A percentile compares a stretch with the other conserved stretches of the same genome.
phyloP scores from a whole-genome alignment of 2,797 vertebrate species.

The Limnodromus scolopaceus region DNA sequence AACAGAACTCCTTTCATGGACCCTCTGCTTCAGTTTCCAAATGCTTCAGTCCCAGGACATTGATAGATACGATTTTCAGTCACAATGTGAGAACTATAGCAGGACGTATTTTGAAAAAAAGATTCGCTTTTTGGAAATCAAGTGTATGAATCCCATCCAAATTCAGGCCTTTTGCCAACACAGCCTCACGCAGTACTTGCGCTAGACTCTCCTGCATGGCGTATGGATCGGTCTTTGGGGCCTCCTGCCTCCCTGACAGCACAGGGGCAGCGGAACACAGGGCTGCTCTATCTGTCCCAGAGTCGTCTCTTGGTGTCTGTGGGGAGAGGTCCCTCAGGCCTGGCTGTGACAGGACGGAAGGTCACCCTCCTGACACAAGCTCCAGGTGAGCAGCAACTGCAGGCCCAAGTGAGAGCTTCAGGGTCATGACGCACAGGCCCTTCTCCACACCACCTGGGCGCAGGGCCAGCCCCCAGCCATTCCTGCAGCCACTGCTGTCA shows the following conservation, averaged over 20 bases:
- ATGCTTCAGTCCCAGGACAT: not conserved
- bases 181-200: not conserved
- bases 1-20: not conserved
- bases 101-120: not conserved
- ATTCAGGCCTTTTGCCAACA: not conserved
- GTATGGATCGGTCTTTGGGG: fast-evolving
- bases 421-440: fast-evolving
- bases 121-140: not conserved
- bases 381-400: not conserved
- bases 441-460: not conserved
- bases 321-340: not conserved
- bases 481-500: not conserved
- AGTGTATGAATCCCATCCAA: not conserved
- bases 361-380: not conserved
- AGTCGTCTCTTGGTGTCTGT: fast-evolving
- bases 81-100: not conserved
- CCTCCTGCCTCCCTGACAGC: not conserved
- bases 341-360: fast-evolving
- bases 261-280: fast-evolving
- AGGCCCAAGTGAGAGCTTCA: not conserved
- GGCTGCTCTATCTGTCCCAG: fast-evolving
- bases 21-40: not conserved
- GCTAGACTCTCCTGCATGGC: not conserved
- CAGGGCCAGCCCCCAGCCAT: not conserved
- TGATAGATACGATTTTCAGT: not conserved